Conservation (phyloP, 2,113 vertebrate species). For the Laticauda laticaudata region DNA sequence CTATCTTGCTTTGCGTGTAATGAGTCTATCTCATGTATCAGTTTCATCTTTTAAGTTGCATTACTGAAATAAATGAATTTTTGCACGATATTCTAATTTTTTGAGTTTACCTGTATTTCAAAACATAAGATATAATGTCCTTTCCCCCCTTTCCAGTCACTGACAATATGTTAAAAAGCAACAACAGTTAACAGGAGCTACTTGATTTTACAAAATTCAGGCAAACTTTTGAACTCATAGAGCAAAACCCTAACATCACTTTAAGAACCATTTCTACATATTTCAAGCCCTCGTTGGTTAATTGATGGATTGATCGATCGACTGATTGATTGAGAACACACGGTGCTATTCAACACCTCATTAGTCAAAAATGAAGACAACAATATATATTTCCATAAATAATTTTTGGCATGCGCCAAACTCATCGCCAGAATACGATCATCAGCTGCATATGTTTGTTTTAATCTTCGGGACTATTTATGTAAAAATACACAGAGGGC, state of each 20-base stretch:
- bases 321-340: neutral
- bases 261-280: neutral
- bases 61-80: too few relatives aligned
- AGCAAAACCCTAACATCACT: neutral
- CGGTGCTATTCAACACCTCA: neutral
- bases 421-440: neutral
- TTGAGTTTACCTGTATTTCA: neutral
- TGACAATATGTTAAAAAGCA: neutral
- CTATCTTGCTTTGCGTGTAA: too few relatives aligned
- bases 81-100: too few relatives aligned
- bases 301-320: neutral
- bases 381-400: neutral
- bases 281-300: neutral
- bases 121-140: too few relatives aligned
- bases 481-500: constrained; percentile 46
- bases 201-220: neutral
- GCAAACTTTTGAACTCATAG: neutral
- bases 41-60: too few relatives aligned
- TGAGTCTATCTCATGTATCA: too few relatives aligned
- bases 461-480: constrained; percentile 29
- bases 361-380: neutral
- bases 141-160: too few relatives aligned
- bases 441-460: constrained; percentile 56
- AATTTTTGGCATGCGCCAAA: neutral
- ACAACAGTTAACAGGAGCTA: neutral